These are phyloP conservation scores for Thrips palmi DNA, from an alignment of 1,140 invertebrate genomes.

Conservation along the genomic window DNA sequence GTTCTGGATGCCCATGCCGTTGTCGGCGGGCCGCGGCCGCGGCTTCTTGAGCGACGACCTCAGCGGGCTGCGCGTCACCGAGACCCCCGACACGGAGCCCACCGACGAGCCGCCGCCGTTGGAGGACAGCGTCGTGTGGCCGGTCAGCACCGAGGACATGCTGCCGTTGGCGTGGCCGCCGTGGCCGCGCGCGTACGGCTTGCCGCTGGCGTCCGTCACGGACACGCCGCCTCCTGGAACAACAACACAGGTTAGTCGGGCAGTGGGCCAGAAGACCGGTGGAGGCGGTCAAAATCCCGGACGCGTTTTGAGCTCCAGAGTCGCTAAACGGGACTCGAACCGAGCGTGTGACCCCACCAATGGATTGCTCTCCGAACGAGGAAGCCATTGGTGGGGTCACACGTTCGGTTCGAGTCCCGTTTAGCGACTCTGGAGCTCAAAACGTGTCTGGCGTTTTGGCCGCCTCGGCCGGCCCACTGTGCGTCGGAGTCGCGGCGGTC, in stretches of 20 bases:
- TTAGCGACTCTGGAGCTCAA: too few species aligned
- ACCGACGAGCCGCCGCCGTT: slow-evolving; percentile 35
- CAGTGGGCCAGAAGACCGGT: too few species aligned
- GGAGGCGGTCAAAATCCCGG: too few species aligned
- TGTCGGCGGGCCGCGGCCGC: slow-evolving; percentile 29
- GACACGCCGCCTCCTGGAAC: slow-evolving; percentile 39
- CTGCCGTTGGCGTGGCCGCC: slow-evolving; percentile 52
- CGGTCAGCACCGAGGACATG: slow-evolving; percentile 52
- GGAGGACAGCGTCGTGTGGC: slow-evolving; percentile 45
- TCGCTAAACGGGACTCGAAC: slow-evolving; percentile 4
- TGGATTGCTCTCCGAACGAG: too few species aligned
- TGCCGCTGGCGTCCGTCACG: slow-evolving; percentile 64
- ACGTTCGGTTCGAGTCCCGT: too few species aligned
- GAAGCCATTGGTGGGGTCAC: too few species aligned
- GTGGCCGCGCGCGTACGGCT: slow-evolving; percentile 35
- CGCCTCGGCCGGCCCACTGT: too few species aligned
- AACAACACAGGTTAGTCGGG: slow-evolving; percentile 6
- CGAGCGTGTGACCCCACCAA: background rate
- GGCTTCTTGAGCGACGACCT: slow-evolving; percentile 69
- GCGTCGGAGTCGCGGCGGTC: too few species aligned
- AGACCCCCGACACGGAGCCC: slow-evolving; percentile 31
- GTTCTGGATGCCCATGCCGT: slow-evolving; percentile 62
- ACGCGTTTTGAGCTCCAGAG: background rate
- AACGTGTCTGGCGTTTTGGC: too few species aligned
- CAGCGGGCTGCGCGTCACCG: slow-evolving; percentile 48